Evolutionary conservation across 2,888 invertebrate genomes (phyloP), one percentile per base, ranked within the genome.

Genomic region (Hybos culiciformis): DNA sequence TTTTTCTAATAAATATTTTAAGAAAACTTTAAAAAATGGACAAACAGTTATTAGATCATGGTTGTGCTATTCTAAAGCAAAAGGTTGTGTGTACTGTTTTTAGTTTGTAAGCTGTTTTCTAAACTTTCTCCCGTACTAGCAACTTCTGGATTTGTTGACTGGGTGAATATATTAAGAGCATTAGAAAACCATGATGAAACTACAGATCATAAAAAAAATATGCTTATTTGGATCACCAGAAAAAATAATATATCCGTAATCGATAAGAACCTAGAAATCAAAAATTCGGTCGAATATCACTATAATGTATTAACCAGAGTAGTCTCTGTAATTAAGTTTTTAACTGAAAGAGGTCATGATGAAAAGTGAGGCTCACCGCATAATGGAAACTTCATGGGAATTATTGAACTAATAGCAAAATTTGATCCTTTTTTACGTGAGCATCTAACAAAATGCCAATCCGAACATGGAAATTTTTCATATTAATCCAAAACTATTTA

Each of bases 131-230:
- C 26, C 12, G 9, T 26, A 26, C 26, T 26, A 26, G 26, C 26
- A 26, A 26, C 3, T 26, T 12, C 7, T 26, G 26, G 26, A 26
- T 26, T 26, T 26, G 26, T 12, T 26, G 26, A 26, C 26, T 26
- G 26, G 26, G 12, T 26, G 26, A 26, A 26, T 15, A 31, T 31
- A 14, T 24, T 11, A 24, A 29, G 29, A 29, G 29, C 29, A 29
- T 29, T 29, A 33, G 32, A 33, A 33, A 33, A 18, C 18, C 32
- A 33, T 33, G 32, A 33, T 33, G 32, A 33, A 33, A 33, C 32
- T 33, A 18, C 18, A 33, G 32, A 17, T 33, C 32, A 33, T 33
- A 33, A 33, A 33, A 33, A 33, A 33, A 33, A 33, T 33, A 33
- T 32, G 14, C 32, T 33, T 33, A 17, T 33, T 33, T 17, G 32